Evolutionary conservation across 2,113 vertebrate species (phyloP).

Genomic region (Acanthochromis polyacanthus): DNA sequence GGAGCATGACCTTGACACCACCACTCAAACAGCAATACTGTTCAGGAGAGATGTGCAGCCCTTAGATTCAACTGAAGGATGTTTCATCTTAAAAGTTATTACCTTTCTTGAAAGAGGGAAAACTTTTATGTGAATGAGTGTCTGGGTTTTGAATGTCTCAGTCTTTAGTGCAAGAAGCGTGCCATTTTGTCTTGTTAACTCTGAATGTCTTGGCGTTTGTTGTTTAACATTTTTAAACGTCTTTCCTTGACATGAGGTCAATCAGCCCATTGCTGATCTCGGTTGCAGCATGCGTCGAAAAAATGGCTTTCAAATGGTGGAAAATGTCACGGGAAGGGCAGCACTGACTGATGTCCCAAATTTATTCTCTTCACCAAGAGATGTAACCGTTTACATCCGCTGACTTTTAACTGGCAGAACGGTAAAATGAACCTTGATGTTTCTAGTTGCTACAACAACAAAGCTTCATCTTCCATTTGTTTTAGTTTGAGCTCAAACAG

Average conservation of each 20-base stretch:
- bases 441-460: background rate
- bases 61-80: background rate
- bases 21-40: background rate
- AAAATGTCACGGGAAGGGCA: conserved; percentile 36
- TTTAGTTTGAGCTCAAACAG: conserved; percentile 22
- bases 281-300: background rate
- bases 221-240: conserved; percentile 18
- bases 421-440: conserved; percentile 1
- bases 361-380: background rate
- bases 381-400: background rate
- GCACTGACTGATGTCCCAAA: conserved; percentile 10
- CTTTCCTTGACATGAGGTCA: background rate
- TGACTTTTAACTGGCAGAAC: background rate
- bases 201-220: background rate
- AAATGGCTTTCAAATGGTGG: background rate
- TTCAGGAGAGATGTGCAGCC: background rate
- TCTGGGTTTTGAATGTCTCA: background rate
- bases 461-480: conserved; percentile 7
- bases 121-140: background rate
- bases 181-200: background rate
- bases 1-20: background rate
- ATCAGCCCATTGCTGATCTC: background rate
- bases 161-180: no score
- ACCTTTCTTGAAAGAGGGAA: background rate
- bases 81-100: background rate